Percentiles rank a stretch among this genome's conserved stretches.
These are phyloP conservation scores for Tylochromis polylepis DNA, from an alignment of 2,113 vertebrate species.

Conservation along the genomic window DNA sequence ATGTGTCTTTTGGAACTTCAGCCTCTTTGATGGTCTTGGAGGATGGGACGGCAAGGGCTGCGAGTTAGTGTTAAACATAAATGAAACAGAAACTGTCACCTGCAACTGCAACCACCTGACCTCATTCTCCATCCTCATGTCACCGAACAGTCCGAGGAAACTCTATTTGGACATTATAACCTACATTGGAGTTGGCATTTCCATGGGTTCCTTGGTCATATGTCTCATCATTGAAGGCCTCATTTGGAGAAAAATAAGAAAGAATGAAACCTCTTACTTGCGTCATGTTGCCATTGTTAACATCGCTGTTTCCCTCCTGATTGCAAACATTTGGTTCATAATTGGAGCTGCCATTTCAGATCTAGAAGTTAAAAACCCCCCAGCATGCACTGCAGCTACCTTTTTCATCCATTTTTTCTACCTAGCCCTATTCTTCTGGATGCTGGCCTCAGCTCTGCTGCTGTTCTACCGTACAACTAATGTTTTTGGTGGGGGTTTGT, in stretches of 20 bases:
- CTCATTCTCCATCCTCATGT: constrained; percentile 88
- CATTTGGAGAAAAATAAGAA: too few relatives aligned
- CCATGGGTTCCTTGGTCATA: too few relatives aligned
- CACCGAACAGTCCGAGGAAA: constrained; percentile 23
- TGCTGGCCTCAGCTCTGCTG: constrained; percentile 78
- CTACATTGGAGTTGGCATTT: constrained; percentile 76
- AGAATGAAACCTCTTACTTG: too few relatives aligned
- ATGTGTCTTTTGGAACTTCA: constrained; percentile 81
- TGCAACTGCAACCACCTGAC: constrained; percentile 73
- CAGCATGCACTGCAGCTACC: constrained; percentile 71
- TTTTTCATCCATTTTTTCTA: constrained; percentile 74
- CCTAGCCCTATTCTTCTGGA: constrained; percentile 86
- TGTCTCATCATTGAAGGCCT: too few relatives aligned
- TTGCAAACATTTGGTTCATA: constrained; percentile 63
- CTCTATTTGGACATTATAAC: constrained; percentile 62
- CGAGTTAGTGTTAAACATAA: fast-evolving
- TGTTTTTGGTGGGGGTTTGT: constrained; percentile 57
- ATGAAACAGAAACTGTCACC: background rate
- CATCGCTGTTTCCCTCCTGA: constrained; percentile 54
- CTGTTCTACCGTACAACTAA: constrained; percentile 76
- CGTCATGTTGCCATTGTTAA: too few relatives aligned
- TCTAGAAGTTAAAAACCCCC: fast-evolving
- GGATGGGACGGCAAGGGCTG: constrained; percentile 72
- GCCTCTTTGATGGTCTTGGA: constrained; percentile 30
- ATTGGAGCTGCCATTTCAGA: constrained; percentile 52